These are phyloP conservation scores for Actinemys pallida DNA, from an alignment of 2,113 vertebrate species.

Conservation along the genomic window DNA sequence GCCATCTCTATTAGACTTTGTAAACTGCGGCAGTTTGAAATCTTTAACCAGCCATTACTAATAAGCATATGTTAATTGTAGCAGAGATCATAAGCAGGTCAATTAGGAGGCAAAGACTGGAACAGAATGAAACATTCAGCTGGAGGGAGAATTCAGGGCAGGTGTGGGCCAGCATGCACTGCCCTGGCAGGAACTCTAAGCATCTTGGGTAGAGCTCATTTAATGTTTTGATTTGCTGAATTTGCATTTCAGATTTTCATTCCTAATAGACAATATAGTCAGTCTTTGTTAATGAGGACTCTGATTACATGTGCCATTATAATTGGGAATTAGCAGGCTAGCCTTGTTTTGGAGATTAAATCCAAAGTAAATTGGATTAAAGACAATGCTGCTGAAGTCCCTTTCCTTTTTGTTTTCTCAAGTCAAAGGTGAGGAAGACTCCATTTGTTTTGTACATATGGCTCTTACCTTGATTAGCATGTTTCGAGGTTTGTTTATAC, in stretches of 20 bases:
- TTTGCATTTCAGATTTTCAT: constrained; percentile 89
- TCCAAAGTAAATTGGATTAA: constrained; percentile 87
- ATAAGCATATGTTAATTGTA: constrained; percentile 98
- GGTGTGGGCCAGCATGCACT: constrained; percentile 82
- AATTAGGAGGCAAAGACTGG: constrained; percentile 91
- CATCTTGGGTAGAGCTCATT: constrained; percentile 86
- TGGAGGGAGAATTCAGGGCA: constrained; percentile 89
- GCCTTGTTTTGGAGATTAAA: constrained; percentile 85
- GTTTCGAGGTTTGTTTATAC: constrained; percentile 60
- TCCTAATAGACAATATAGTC: constrained; percentile 87
- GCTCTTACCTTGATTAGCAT: constrained; percentile 71
- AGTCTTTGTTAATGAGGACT: constrained; percentile 89
- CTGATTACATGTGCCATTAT: constrained; percentile 88
- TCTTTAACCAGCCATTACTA: constrained; percentile 95
- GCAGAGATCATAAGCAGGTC: constrained; percentile 96
- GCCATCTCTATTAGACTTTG: constrained; percentile 87
- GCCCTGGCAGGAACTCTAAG: constrained; percentile 83
- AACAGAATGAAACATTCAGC: constrained; percentile 89
- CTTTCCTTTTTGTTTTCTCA: constrained; percentile 71
- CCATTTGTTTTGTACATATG: constrained; percentile 80
- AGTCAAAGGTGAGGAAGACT: constrained; percentile 77
- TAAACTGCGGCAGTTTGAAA: constrained; percentile 86
- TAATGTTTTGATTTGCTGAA: constrained; percentile 88
- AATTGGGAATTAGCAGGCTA: constrained; percentile 87
- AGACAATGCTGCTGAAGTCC: constrained; percentile 77